Base-by-base conservation (phyloP, 2,113 vertebrate genomes). In the Pyrgilauda ruficollis region DNA sequence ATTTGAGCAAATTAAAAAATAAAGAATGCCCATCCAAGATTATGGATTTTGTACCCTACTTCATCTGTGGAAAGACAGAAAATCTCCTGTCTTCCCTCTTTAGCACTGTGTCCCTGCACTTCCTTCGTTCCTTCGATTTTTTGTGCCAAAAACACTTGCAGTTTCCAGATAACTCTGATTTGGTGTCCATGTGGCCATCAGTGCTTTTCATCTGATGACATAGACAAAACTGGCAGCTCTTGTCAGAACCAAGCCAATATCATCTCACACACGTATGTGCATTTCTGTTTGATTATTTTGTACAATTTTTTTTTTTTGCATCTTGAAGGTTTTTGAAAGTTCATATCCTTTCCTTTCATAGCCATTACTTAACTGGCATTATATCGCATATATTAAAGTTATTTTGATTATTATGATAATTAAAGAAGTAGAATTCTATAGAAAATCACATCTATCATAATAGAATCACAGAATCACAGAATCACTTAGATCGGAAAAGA, bases 151-250 rank as follows among this genome's bases (percentile, higher is more conserved):
- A 94, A n/a, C 76, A 73, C 50, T 85, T 50, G 67, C 49, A 56
- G 39, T 86, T 94, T 94, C 83, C 83, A 93, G 84, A 91, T 93
- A 95, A 88, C 28, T 89, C 78, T 43, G 66, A 80, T 75, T 76
- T 90, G 75, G 62, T 85, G 90, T 63, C 88, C 92, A 92, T 88
- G 92, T 93, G 94, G 86, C 91, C 94, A 86, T 89, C 92, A 86
- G 72, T 59, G 86, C 79, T 93, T 94, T 97, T 93, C 92, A 49
- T 90, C 84, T 91, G 85, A 93, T 91, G 82, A 95, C 95, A 92
- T 0, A 95, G 88, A 97, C 79, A 93, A 92, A 96, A 70, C 82
- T 95, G 86, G 89, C 96, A 97, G 83, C 70, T 94, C 64, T 88
- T 86, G 47, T 66, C 79, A 93, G 50, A 90, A 86, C 81, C n/a